Evolutionary conservation across 2,888 invertebrate genomes (phyloP), one percentile per base, ranked within the genome.

Genomic region (Hylaea fasciaria): DNA sequence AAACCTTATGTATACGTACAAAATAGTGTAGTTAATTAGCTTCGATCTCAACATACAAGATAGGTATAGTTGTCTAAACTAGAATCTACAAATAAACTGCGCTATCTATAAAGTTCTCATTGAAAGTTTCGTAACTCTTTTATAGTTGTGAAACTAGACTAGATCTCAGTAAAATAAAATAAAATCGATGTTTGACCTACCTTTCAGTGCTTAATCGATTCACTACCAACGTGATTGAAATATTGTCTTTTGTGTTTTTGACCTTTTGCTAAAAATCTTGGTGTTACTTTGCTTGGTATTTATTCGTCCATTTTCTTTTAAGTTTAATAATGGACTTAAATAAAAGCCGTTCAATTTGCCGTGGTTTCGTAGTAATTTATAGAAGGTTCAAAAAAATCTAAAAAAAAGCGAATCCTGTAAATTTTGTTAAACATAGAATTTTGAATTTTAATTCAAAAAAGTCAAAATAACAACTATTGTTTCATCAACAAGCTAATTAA

Each of bases 21-120:
- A 57, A 65, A 54, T 66, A 62, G 62, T 60, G 65, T 47, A 41
- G 39, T 54, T 39, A 53, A 48, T 58, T 39, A 46, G 46, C 41
- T 57, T 32, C 8, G 11, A 16, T 29, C 29, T 45, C n/a, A 49
- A 43, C 35, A 35, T 47, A 35, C 2, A 32, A 45, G 17, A 13
- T 47, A 49, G 43, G 14, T n/a, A 32, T 17, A 35, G 22, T 32
- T 43, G 28, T 12, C 43, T 43, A 41, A 41, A 43, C 22, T 48
- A 43, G 22, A 29, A 40, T 47, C 41, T 41, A 17, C 32, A n/a
- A 32, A 40, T 46, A 41, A 28, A 32, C 7, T 46, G 3, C 13
- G 46, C 14, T 46, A 46, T 32, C 28, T 22, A 2, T 44, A 12
- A 44, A 44, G 28, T 45, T 45, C 43, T 45, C 28, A 45, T n/a